Evolutionary conservation across 2,888 invertebrate species (phyloP).

Genomic region (Aspidapion aeneum): DNA sequence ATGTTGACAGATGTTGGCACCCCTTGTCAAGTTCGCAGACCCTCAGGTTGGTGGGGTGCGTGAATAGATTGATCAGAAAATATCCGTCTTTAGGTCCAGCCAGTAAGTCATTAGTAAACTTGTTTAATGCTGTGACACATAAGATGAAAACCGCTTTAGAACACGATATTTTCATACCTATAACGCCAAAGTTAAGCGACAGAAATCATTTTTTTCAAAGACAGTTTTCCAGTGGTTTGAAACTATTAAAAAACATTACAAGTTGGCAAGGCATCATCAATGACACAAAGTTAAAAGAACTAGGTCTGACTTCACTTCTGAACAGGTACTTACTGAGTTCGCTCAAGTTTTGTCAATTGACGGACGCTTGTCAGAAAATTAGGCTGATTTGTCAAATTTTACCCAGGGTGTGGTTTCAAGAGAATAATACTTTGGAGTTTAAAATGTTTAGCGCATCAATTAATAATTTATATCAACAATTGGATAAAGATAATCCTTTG

Average conservation of each 20-base stretch:
- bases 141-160: slow-evolving; percentile 75
- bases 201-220: slow-evolving; percentile 74
- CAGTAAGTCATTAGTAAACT: slow-evolving; percentile 59
- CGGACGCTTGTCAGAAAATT: slow-evolving; percentile 53
- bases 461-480: slow-evolving; percentile 54
- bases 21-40: slow-evolving; percentile 89
- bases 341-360: slow-evolving; percentile 45
- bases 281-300: slow-evolving; percentile 65
- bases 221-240: slow-evolving; percentile 78
- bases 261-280: slow-evolving; percentile 78
- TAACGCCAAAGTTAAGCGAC: slow-evolving; percentile 72
- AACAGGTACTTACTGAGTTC: slow-evolving; percentile 59
- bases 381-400: slow-evolving; percentile 58
- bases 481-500: slow-evolving; percentile 60
- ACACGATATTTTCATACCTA: slow-evolving; percentile 91
- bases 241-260: slow-evolving; percentile 73
- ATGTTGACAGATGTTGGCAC: slow-evolving; percentile 78
- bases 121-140: slow-evolving; percentile 68
- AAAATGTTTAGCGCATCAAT: slow-evolving; percentile 57
- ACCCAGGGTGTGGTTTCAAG: slow-evolving; percentile 62
- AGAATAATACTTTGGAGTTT: slow-evolving; percentile 54
- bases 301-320: slow-evolving; percentile 72
- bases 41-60: slow-evolving; percentile 69
- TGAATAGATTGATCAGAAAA: slow-evolving; percentile 65
- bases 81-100: slow-evolving; percentile 61